Evolutionary conservation across 1,140 invertebrate genomes (phyloP).

Genomic region (Drosophila punjabiensis): DNA sequence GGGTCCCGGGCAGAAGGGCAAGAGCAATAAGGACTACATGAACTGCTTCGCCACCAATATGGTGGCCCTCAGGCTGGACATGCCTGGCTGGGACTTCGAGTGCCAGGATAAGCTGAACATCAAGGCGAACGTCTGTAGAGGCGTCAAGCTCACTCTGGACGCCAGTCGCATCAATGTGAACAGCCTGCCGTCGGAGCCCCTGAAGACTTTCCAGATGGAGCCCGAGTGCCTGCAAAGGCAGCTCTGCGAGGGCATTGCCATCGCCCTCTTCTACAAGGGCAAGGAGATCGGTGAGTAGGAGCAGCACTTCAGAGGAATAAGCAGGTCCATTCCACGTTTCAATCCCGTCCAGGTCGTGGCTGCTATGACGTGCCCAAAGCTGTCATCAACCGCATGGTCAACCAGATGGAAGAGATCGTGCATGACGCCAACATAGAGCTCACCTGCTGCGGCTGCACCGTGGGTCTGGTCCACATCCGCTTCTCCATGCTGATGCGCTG

Average conservation of each 20-base stretch:
- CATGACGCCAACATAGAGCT: slow-evolving; percentile 64
- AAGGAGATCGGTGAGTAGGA: slow-evolving; percentile 60
- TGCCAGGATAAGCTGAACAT: slow-evolving; percentile 23
- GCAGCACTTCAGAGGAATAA: accelerated
- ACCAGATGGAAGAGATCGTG: slow-evolving; percentile 17
- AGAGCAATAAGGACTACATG: slow-evolving; percentile 11
- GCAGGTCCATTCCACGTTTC: background rate
- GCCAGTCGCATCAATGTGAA: slow-evolving; percentile 59
- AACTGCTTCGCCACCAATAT: slow-evolving; percentile 51
- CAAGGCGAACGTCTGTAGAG: slow-evolving; percentile 34
- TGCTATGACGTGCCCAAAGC: slow-evolving; percentile 51
- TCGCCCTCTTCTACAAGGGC: slow-evolving; percentile 43
- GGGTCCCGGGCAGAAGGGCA: slow-evolving; percentile 43
- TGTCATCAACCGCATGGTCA: slow-evolving; percentile 39
- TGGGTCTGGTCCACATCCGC: slow-evolving; percentile 54
- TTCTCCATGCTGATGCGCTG: slow-evolving; percentile 59
- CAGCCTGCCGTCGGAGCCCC: slow-evolving; percentile 31
- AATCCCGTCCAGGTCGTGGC: slow-evolving; percentile 43
- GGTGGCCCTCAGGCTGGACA: slow-evolving; percentile 51
- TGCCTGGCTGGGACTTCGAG: slow-evolving; percentile 64
- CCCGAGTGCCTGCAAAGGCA: slow-evolving; percentile 49
- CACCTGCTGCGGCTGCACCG: slow-evolving; percentile 65
- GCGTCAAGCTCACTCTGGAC: slow-evolving; percentile 41
- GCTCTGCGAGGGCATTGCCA: slow-evolving; percentile 50
- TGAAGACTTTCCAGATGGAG: slow-evolving; percentile 39